Percentiles rank a stretch among this genome's conserved stretches.
Conservation (phyloP, 37 sponge, comb jelly and placozoan species). For the Lycopodina hypogea region DNA sequence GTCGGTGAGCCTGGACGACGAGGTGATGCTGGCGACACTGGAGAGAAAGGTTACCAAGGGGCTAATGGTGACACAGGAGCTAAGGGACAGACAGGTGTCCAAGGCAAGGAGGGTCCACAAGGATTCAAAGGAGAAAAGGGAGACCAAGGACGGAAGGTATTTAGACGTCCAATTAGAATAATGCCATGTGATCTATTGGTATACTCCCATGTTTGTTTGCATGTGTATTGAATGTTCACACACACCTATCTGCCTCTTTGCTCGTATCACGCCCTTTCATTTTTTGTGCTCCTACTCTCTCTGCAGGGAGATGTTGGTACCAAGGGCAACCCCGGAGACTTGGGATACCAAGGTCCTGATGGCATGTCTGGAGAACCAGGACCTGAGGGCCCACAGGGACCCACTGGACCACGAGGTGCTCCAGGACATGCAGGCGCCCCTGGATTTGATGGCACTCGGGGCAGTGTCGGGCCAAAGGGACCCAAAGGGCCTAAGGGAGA, state of each 20-base stretch:
- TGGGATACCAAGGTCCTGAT: conserved; percentile 52
- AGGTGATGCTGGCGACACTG: conserved; percentile 47
- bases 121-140: conserved; percentile 57
- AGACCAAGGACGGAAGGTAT: conserved; percentile 38
- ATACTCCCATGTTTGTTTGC: not conserved
- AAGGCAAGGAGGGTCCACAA: conserved; percentile 36
- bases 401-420: conserved; percentile 41
- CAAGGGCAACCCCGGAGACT: conserved; percentile 48
- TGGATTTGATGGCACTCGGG: conserved; percentile 38
- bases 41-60: conserved; percentile 44
- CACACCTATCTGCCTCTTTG: no score
- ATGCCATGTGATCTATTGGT: not conserved
- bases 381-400: conserved; percentile 56
- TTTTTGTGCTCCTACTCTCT: not conserved
- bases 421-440: conserved; percentile 44
- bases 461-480: conserved; percentile 52
- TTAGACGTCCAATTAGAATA: not conserved
- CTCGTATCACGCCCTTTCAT: no score
- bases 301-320: conserved; percentile 57
- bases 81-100: conserved; percentile 21
- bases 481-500: conserved; percentile 61
- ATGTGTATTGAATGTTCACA: not conserved
- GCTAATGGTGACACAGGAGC: conserved; percentile 27
- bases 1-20: conserved; percentile 27
- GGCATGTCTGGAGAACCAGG: conserved; percentile 76